phyloP scores from a whole-genome alignment of 2,113 vertebrate genomes.

The Tursiops truncatus region DNA sequence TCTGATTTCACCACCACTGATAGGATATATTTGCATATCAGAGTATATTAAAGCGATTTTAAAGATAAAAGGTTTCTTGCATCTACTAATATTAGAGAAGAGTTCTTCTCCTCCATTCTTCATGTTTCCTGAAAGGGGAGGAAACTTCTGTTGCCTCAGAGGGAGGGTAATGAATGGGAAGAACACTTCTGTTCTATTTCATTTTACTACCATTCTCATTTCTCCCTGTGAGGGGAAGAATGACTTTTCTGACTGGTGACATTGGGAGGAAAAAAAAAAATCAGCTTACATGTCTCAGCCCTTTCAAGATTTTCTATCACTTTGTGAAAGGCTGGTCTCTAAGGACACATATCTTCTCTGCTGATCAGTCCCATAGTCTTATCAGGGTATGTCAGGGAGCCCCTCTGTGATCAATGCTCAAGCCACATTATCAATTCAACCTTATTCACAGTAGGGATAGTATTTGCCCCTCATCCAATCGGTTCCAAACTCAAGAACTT shows the following conservation, averaged over 20 bases:
- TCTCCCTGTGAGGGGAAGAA: not conserved
- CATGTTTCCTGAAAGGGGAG: not conserved
- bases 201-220: not conserved
- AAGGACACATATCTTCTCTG: not conserved
- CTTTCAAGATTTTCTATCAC: not conserved
- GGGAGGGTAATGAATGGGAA: not conserved
- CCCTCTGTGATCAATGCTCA: accelerated
- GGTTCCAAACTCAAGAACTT: not conserved
- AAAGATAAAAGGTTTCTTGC: not conserved
- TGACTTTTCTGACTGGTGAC: not conserved
- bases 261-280: not conserved
- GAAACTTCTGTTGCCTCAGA: not conserved
- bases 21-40: not conserved
- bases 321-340: not conserved
- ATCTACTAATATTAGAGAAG: not conserved
- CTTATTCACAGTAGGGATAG: not conserved
- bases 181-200: not conserved
- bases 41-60: not conserved
- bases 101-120: not conserved
- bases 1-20: not conserved
- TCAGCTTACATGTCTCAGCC: not conserved
- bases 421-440: not conserved
- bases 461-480: not conserved
- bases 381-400: not conserved
- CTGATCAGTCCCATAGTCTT: not conserved